Base-by-base conservation (phyloP, 1,140 invertebrate species). In the Brachionus angularis region DNA sequence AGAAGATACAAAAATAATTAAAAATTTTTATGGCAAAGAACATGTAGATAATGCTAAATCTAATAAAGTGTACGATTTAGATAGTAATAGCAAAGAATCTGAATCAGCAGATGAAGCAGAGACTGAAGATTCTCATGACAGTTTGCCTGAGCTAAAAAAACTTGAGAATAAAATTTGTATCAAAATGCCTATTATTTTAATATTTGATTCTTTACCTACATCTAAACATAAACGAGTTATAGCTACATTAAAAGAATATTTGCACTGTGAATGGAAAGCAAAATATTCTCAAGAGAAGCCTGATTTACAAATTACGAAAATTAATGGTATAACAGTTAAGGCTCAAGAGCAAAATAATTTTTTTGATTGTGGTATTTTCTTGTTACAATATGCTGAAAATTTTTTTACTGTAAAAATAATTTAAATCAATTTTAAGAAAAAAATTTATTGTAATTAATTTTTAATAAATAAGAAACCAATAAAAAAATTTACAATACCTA, bases 281-380 rank as follows among this genome's bases (percentile, higher is more conserved):
- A 86, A 86, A 85, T 76, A 83, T 46, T 29, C 46, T 18, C 72
- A 85, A 82, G 77, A 86, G 84, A 91, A 86, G 89, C 76, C 77
- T 70, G 55, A 73, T 71, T 76, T 77, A 74, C 71, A 77, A 69
- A 76, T 75, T 50, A 76, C 78, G 39, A 77, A 73, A 12, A 74
- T 82, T 31, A 74, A 76, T 49, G 91, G 91, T 2, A 86, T 86
- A 53, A 87, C 86, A 76, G 89, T 90, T 0, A 91, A 90, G 84
- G 90, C 95, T 71, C 94, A 94, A 18, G 92, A 96, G 78, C 96
- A 98, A 83, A 91, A 88, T 72, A 98, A 98, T 84, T 93, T 89
- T 78, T 91, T 89, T 39, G 96, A 98, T 81, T 98, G 96, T 84
- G 96, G 96, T 2, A 83, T 97, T 5, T 98, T 91, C 82, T 83